These are phyloP conservation scores for Dendrolimus pini DNA, from an alignment of 2,888 invertebrate species.

Conservation along the genomic window DNA sequence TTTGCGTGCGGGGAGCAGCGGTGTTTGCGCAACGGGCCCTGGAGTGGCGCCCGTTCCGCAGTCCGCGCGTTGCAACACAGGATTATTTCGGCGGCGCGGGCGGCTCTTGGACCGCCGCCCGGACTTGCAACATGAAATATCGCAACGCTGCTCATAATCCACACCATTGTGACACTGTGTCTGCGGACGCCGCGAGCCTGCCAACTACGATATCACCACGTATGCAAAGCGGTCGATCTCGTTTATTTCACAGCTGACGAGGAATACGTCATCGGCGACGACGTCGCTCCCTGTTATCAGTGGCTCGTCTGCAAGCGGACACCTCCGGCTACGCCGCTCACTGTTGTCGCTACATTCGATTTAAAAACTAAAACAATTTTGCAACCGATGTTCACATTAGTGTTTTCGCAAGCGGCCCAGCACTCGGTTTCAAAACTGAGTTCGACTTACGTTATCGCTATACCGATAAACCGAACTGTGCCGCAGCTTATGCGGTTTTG, in stretches of 20 bases:
- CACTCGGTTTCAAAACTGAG: conserved; percentile 70
- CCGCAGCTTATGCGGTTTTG: conserved; percentile 58
- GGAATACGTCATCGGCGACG: conserved; percentile 28
- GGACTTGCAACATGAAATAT: conserved; percentile 73
- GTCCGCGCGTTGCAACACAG: conserved; percentile 71
- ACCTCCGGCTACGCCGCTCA: conserved; percentile 20
- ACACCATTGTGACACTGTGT: conserved; percentile 62
- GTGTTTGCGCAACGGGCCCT: conserved; percentile 63
- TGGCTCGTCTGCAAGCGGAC: conserved; percentile 13
- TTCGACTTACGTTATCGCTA: conserved; percentile 71
- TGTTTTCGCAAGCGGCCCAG: conserved; percentile 76
- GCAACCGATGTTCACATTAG: conserved; percentile 76
- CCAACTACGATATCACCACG: conserved; percentile 49
- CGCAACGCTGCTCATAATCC: conserved; percentile 72
- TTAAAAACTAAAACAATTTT: conserved; percentile 74
- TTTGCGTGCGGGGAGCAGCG: conserved; percentile 43
- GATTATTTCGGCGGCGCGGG: conserved; percentile 71
- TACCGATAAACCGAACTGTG: conserved; percentile 69
- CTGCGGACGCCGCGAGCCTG: conserved; percentile 48
- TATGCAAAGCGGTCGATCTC: conserved; percentile 55
- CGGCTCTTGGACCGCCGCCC: conserved; percentile 71
- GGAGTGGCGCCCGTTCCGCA: conserved; percentile 70
- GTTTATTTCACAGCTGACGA: conserved; percentile 35
- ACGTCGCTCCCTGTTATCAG: conserved; percentile 21
- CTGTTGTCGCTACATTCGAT: conserved; percentile 56